Evolutionary conservation across 1,140 invertebrate species (phyloP).

Genomic region (Drosophila rhopaloa): DNA sequence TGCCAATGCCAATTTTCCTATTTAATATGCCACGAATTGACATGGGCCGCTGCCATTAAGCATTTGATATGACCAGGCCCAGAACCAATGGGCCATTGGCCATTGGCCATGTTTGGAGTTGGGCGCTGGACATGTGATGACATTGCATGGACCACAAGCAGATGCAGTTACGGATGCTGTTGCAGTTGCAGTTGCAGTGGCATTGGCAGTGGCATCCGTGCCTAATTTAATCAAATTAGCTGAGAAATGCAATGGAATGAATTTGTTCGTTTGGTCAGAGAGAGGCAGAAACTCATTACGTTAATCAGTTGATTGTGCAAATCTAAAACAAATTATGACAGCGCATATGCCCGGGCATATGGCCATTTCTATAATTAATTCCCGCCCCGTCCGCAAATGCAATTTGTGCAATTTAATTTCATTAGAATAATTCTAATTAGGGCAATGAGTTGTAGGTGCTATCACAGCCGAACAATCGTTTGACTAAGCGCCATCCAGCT

Average conservation of each 20-base stretch:
- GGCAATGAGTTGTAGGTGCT: conserved; percentile 62
- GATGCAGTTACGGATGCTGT: conserved; percentile 33
- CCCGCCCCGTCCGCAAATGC: conserved; percentile 31
- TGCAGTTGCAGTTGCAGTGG: conserved; percentile 12
- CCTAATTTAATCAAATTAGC: conserved; percentile 81
- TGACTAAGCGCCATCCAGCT: conserved; percentile 21
- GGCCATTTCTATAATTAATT: conserved; percentile 75
- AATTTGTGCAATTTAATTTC: conserved; percentile 83
- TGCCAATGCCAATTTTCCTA: conserved; percentile 80
- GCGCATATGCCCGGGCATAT: conserved; percentile 45
- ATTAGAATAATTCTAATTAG: conserved; percentile 84
- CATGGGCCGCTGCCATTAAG: conserved; percentile 78
- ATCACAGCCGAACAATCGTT: conserved; percentile 58
- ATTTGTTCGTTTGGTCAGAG: conserved; percentile 20
- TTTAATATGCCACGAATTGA: conserved; percentile 82
- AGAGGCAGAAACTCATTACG: conserved; percentile 58
- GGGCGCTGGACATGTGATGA: conserved; percentile 58
- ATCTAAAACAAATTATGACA: conserved; percentile 77
- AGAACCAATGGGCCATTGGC: conserved; percentile 15
- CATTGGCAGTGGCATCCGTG: conserved; percentile 26
- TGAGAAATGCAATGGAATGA: conserved; percentile 63
- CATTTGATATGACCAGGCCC: conserved; percentile 69
- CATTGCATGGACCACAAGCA: conserved; percentile 56
- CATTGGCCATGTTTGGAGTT: conserved; percentile 34
- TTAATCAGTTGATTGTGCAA: conserved; percentile 70